Base-by-base conservation (phyloP, 2,113 vertebrate species). In the Sialia sialis region DNA sequence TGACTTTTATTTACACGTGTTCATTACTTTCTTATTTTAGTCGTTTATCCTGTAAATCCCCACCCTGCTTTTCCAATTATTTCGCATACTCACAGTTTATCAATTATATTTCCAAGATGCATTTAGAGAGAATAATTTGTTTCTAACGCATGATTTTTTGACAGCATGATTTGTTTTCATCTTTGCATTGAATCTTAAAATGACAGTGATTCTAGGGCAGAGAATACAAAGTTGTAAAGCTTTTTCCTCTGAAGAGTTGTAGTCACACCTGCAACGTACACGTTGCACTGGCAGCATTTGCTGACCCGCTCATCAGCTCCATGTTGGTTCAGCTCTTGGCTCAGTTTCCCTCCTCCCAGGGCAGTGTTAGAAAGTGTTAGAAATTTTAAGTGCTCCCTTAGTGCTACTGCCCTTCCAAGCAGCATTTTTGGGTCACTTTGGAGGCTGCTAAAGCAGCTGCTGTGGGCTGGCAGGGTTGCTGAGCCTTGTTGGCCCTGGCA, bases 1-100 rank as follows among this genome's bases (percentile, higher is more conserved):
- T 93, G 91, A 55, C 85, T 92, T 92, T 93, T 96, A 96, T 84
- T 95, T 96, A 96, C 93, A 95, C 49, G 2, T 89, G 90, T 90
- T 96, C 96, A 96, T 96, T 97, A 85, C 80, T 94, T 90, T 90
- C 89, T 67, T 89, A 75, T 95, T 97, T 97, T 72, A 78, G 74
- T 93, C 73, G 82, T 97, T 94, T 94, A 94, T 94, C 86, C 87
- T 91, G 26, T 23, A 13, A n/a, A 62, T 63, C 27, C 60, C 87
- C 89, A 83, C 68, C 70, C 44, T 14, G 63, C 81, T 95, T 94
- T 95, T 91, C 75, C 93, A 96, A 96, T 96, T 94, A 95, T 94
- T 94, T 94, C 18, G 0, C 73, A 62, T 76, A 72, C 84, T 73
- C 92, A 38, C 34, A 34, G 76, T 89, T 95, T 96, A 96, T 96